Evolutionary conservation across 2,797 vertebrate genomes (phyloP).

Genomic region (Novumbra hubbsi): DNA sequence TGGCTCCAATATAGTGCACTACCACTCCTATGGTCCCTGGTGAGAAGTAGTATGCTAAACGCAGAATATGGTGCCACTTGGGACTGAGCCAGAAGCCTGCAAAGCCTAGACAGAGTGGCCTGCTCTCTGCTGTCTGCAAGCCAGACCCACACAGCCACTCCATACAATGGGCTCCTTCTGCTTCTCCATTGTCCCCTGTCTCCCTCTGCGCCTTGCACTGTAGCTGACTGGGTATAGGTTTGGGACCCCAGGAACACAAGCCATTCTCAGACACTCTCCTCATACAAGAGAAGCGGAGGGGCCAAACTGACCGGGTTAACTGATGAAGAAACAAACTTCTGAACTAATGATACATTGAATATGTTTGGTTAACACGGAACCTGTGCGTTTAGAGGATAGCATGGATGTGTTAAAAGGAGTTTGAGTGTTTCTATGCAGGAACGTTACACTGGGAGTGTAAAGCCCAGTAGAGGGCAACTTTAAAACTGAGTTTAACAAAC

Average conservation of each 20-base stretch:
- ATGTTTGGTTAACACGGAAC: no score
- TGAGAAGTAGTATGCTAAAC: neutral
- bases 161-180: slow-evolving; percentile 70
- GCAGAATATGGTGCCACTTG: neutral
- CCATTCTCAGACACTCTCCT: slow-evolving; percentile 57
- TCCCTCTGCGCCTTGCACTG: slow-evolving; percentile 56
- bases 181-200: slow-evolving; percentile 61
- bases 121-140: slow-evolving; percentile 55
- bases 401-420: neutral
- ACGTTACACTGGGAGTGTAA: neutral
- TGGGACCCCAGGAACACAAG: neutral
- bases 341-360: neutral
- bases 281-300: slow-evolving; percentile 44
- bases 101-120: slow-evolving; percentile 31
- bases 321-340: slow-evolving; percentile 10
- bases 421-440: neutral
- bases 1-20: no score
- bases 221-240: slow-evolving; percentile 42
- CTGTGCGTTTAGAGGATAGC: neutral
- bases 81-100: slow-evolving; percentile 11
- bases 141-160: slow-evolving; percentile 39
- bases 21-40: slow-evolving; percentile 13
- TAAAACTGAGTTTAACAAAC: neutral
- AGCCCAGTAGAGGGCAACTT: neutral
- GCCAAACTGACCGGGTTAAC: slow-evolving; percentile 29